These are phyloP conservation scores for Mylabris phalerata DNA, from an alignment of 1,140 invertebrate species.

Conservation along the genomic window DNA sequence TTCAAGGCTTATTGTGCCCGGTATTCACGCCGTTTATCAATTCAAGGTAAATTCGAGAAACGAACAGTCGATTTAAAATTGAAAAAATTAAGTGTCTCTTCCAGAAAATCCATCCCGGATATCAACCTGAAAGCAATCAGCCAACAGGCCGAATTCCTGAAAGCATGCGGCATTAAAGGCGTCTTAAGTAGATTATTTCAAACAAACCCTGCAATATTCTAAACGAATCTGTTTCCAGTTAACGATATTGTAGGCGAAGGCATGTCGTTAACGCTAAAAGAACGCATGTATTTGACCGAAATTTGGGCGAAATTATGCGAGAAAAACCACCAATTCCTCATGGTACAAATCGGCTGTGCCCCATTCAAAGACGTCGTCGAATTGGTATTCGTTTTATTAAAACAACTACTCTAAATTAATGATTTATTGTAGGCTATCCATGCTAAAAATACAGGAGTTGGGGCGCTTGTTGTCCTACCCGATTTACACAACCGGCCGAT, in stretches of 20 bases:
- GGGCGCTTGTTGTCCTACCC: conserved; percentile 67
- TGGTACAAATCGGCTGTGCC: conserved; percentile 71
- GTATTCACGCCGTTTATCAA: conserved; percentile 34
- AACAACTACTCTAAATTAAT: background rate
- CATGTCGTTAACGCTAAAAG: conserved; percentile 56
- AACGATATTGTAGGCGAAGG: conserved; percentile 75
- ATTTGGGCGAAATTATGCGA: conserved; percentile 56
- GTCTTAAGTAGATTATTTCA: conserved; percentile 50
- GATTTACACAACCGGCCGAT: conserved; percentile 70
- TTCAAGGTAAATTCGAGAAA: conserved; percentile 10
- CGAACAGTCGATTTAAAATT: background rate
- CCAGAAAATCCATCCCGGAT: conserved; percentile 25
- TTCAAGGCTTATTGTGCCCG: conserved; percentile 33
- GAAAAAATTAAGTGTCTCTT: conserved; percentile 11
- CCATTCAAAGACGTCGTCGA: conserved; percentile 61
- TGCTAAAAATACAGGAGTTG: conserved; percentile 56
- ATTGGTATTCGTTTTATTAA: conserved; percentile 47
- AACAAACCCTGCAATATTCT: background rate
- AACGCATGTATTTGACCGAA: conserved; percentile 61
- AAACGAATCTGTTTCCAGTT: conserved; percentile 45
- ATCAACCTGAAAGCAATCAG: conserved; percentile 53
- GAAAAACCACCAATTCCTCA: conserved; percentile 53
- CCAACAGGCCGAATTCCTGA: conserved; percentile 55
- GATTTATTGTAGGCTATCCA: conserved; percentile 56
- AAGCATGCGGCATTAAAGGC: conserved; percentile 52